These are phyloP conservation scores for Dryocosmus kuriphilus DNA, from an alignment of 2,888 invertebrate species.

Conservation along the genomic window DNA sequence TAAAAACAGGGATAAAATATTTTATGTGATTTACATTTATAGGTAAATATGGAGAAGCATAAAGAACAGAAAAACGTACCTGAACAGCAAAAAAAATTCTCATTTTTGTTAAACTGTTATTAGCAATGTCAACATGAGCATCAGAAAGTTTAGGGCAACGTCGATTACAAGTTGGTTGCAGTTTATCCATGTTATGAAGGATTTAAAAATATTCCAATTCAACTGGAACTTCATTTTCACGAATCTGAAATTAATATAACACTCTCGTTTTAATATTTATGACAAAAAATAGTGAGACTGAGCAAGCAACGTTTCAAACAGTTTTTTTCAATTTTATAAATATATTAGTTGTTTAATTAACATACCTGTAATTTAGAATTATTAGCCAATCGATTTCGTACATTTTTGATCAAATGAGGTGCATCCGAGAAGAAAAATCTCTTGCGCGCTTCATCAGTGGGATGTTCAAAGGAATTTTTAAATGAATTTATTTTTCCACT, in stretches of 20 bases:
- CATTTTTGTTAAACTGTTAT: background rate
- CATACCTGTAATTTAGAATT: background rate
- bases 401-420: too few relatives aligned
- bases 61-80: background rate
- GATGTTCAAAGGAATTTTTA: too few relatives aligned
- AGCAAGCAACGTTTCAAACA: background rate
- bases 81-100: background rate
- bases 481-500: conserved; percentile 5
- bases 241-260: too few relatives aligned
- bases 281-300: background rate
- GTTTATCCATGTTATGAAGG: background rate
- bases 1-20: background rate
- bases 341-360: too few relatives aligned
- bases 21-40: background rate
- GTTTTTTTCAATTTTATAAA: too few relatives aligned
- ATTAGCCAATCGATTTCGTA: background rate
- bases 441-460: background rate
- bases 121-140: too few relatives aligned
- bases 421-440: background rate
- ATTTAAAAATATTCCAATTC: conserved; percentile 7
- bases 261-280: too few relatives aligned
- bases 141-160: background rate
- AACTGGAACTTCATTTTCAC: background rate
- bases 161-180: background rate
- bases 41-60: background rate